Percentiles rank a stretch among this genome's conserved stretches.
Conservation (phyloP, 2,797 vertebrate species). For the Lophotriccus pileatus region DNA sequence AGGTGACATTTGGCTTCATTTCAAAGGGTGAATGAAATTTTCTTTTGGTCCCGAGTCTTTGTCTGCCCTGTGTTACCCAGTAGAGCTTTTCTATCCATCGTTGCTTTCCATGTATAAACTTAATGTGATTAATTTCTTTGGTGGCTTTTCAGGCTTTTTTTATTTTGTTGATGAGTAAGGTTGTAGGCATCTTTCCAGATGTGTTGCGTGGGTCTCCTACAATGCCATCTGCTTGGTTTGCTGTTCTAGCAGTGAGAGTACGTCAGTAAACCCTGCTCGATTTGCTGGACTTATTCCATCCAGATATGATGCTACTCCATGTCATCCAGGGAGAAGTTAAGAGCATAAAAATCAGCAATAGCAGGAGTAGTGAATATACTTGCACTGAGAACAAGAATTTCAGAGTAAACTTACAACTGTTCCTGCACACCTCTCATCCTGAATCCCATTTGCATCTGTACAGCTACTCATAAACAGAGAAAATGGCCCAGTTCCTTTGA, state of each 20-base stretch:
- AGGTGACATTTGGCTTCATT: not conserved
- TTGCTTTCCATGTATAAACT: not conserved
- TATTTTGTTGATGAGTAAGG: not conserved
- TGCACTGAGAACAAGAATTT: not conserved
- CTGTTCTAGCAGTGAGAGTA: not conserved
- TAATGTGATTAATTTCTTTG: not conserved
- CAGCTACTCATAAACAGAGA: not conserved
- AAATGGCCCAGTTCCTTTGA: slow-evolving; percentile 14
- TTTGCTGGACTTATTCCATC: not conserved
- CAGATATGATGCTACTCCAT: not conserved
- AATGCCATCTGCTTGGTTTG: not conserved
- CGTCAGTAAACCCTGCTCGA: not conserved
- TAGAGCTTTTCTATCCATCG: not conserved
- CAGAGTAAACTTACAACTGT: not conserved
- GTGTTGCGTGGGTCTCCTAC: not conserved
- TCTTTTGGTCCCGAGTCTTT: not conserved
- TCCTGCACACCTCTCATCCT: not conserved
- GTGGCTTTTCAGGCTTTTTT: not conserved
- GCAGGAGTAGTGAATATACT: not conserved
- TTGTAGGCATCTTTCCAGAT: not conserved
- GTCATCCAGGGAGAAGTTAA: not conserved
- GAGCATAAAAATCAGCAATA: not conserved
- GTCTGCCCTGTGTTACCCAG: not conserved
- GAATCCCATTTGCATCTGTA: not conserved
- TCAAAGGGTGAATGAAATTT: not conserved